Evolutionary conservation across 2,888 invertebrate species (phyloP), one percentile per base, ranked within the genome.

Genomic region (Bedellia somnulentella): DNA sequence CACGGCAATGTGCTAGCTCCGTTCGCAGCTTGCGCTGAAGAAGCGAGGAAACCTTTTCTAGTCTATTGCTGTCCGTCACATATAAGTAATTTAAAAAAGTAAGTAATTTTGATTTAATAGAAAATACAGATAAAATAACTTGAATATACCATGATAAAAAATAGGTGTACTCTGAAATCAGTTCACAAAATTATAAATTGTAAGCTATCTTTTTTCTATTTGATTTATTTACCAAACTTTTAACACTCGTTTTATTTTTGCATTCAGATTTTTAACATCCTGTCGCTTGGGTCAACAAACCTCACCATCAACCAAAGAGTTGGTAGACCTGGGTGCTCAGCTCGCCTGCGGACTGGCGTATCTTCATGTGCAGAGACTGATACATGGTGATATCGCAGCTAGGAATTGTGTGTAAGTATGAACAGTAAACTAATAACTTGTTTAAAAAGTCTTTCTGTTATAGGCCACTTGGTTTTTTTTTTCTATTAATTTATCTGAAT

Each of bases 381-480:
- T 94, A 37, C 95, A 96, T 59, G 86, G 88, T 56, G 96, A 96
- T 57, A 80, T 96, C 34, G 93, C 95, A 5, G 83, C 92, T 22
- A 85, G 95, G 52, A 95, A 94, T 68, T 93, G 93, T 67, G 83
- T 93, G 91, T 92, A 82, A 86, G 89, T 83, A 50, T 11, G 6
- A n/a, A n/a, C n/a, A n/a, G n/a, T n/a, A n/a, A n/a, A n/a, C n/a
- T n/a, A n/a, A n/a, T n/a, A n/a, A n/a, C n/a, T n/a, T n/a, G n/a
- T n/a, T n/a, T n/a, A n/a, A n/a, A n/a, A n/a, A n/a, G n/a, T n/a
- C n/a, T n/a, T n/a, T n/a, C n/a, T n/a, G n/a, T n/a, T n/a, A n/a
- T n/a, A n/a, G n/a, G n/a, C n/a, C n/a, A n/a, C n/a, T n/a, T n/a
- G n/a, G n/a, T n/a, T n/a, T n/a, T n/a, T n/a, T n/a, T n/a, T n/a